These are phyloP conservation scores for Halcyon smyrnensis DNA, from an alignment of 2,797 vertebrate genomes.

Conservation along the genomic window DNA sequence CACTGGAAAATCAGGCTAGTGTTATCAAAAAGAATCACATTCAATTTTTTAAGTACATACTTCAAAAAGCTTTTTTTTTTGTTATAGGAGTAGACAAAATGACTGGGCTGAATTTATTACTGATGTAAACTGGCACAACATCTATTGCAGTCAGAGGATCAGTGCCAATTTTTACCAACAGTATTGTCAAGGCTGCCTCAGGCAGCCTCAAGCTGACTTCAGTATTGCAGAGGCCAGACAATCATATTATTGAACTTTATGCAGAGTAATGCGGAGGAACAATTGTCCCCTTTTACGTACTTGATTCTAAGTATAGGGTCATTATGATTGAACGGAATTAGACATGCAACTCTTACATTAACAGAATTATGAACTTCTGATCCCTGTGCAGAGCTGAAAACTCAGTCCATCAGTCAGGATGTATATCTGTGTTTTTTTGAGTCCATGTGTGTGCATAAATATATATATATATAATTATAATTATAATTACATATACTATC, in stretches of 20 bases:
- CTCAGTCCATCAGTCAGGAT: background rate
- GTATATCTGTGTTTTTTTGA: background rate
- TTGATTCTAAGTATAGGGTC: background rate
- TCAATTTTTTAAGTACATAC: background rate
- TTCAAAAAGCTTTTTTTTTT: background rate
- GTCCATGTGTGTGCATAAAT: background rate
- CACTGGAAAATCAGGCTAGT: background rate
- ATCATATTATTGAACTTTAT: background rate
- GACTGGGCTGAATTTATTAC: background rate
- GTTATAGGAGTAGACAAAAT: background rate
- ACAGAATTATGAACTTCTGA: background rate
- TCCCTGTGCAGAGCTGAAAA: background rate
- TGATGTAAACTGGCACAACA: constrained; percentile 5
- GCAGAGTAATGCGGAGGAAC: background rate
- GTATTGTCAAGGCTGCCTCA: background rate
- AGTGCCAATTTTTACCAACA: background rate
- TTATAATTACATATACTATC: constrained; percentile 7
- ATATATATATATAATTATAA: background rate
- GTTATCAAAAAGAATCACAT: background rate
- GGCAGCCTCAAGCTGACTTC: background rate
- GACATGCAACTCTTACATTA: background rate
- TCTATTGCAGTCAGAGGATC: background rate
- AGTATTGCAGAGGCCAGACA: background rate
- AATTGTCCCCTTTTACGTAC: background rate
- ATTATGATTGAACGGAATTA: constrained; percentile 9